Evolutionary conservation across 2,113 vertebrate genomes (phyloP), one percentile per base, ranked within the genome.

Genomic region (Typhlomys cinereus): DNA sequence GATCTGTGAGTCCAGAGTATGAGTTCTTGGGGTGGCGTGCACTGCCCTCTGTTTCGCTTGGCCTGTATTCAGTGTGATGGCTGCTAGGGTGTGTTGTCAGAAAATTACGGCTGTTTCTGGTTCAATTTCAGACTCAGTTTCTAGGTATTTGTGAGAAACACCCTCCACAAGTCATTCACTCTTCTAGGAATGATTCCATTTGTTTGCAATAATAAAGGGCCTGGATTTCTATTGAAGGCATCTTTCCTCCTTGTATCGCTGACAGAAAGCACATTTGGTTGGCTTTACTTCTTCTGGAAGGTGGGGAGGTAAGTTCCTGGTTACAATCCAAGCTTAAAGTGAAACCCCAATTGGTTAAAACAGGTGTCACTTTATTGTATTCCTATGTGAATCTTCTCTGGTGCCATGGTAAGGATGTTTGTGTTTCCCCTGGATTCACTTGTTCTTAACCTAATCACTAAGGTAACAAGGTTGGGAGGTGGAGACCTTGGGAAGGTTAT

Each of bases 201-300:
- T 90, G 73, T 69, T n/a, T 52, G 21, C 39, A 64, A 15, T 66
- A 59, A 52, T 67, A 23, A 86, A 29, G 52, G 34, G 5, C n/a
- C 4, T 46, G n/a, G 59, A 50, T 84, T 88, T 81, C 44, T 78
- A 34, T n/a, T 59, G 54, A 75, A 1, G 34, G 25, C 13, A 39
- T 57, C 27, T 34, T 83, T 59, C 50, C 83, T 52, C 25, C n/a
- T n/a, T 61, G 2, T 39, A n/a, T 61, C 39, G 6, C n/a, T 69
- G 36, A 88, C 62, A 41, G 50, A 25, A 89, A 59, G 20, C 2
- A 18, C 62, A 50, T 75, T 85, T 64, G 27, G 21, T 59, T 64
- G 61, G 73, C 39, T 94, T 90, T 92, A 52, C 66, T 92, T 54
- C 44, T 67, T 87, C 44, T 54, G 10, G 29, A 64, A 15, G 41